Conservation (phyloP, 2,797 vertebrate species). For the Myotis findleyi region DNA sequence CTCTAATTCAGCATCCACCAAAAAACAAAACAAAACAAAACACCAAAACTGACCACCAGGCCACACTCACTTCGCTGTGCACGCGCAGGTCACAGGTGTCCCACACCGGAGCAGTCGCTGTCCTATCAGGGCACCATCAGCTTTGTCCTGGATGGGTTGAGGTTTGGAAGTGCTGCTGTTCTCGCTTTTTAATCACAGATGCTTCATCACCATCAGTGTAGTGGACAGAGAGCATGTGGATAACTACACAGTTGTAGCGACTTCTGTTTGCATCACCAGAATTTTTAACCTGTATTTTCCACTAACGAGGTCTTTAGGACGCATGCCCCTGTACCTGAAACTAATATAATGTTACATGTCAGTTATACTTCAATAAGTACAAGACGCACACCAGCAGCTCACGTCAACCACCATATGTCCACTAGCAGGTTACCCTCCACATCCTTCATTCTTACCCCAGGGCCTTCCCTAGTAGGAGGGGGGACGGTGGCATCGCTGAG, state of each 20-base stretch:
- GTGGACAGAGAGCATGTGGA: not conserved
- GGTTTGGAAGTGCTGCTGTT: not conserved
- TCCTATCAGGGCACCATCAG: not conserved
- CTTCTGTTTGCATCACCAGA: not conserved
- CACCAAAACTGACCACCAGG: not conserved
- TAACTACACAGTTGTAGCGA: not conserved
- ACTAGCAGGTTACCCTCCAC: not conserved
- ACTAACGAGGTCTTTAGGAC: not conserved
- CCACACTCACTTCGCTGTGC: not conserved
- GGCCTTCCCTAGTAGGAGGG: not conserved
- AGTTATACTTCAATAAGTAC: not conserved
- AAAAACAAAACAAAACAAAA: not conserved
- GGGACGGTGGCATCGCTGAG: not conserved
- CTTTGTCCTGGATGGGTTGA: not conserved
- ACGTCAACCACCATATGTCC: not conserved
- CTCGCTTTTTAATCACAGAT: not conserved
- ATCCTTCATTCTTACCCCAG: not conserved
- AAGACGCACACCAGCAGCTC: not conserved
- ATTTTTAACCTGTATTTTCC: not conserved
- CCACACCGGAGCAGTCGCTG: no score
- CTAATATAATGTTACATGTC: not conserved
- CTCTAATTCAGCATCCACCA: not conserved
- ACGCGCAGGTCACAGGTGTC: accelerated
- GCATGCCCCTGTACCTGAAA: not conserved
- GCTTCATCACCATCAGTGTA: not conserved